A percentile compares a stretch with the other conserved stretches of the same genome.
Evolutionary conservation across 2,113 vertebrate genomes (phyloP).

Genomic region (Todiramphus saurophagus): DNA sequence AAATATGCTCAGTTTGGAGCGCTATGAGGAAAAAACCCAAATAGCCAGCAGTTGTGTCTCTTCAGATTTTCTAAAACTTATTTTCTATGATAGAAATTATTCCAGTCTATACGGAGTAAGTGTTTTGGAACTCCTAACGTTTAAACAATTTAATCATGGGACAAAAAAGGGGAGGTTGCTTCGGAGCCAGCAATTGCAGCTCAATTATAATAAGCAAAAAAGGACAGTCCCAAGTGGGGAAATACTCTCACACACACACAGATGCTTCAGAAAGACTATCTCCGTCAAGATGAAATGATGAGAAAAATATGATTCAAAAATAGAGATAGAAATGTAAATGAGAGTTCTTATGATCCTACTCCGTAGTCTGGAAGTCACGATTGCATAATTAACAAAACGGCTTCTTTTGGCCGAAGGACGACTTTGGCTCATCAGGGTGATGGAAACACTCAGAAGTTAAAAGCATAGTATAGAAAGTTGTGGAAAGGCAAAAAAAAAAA

Average conservation of each 20-base stretch:
- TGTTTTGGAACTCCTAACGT: background rate
- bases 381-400: constrained; percentile 25
- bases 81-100: background rate
- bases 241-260: background rate
- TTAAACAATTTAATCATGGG: background rate
- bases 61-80: background rate
- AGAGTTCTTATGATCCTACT: background rate
- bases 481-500: background rate
- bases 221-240: background rate
- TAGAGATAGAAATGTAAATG: background rate
- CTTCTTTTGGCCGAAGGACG: background rate
- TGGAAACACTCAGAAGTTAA: background rate
- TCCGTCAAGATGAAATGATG: background rate
- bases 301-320: background rate
- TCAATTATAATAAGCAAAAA: background rate
- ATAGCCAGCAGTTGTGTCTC: background rate
- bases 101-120: background rate
- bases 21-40: background rate
- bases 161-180: background rate
- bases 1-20: background rate
- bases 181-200: background rate
- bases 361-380: background rate
- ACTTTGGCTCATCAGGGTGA: background rate
- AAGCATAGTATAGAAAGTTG: background rate
- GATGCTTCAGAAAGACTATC: background rate